Base-by-base conservation (phyloP, 2,113 vertebrate genomes). In the Orthochromis malagaraziensis region DNA sequence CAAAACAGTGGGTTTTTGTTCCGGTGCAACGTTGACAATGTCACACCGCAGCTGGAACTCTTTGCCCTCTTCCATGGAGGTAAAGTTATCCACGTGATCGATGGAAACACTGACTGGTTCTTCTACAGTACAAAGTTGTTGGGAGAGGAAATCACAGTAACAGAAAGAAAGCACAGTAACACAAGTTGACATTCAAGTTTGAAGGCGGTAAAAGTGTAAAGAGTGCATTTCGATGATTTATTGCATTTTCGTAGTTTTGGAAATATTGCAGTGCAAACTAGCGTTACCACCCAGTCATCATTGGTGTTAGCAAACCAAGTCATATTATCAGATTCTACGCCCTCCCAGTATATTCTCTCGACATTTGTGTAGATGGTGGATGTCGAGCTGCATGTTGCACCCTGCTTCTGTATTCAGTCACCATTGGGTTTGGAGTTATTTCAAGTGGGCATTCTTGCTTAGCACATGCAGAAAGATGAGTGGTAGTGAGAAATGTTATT, bases 11-110 rank as follows among this genome's bases (percentile, higher is more conserved):
- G 97, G 85, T 4, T 29, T 17, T 14, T 3, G 2, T 45, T 70
- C 86, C 2, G 97, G 97, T 3, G 91, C 95, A 0, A 96, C 93
- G 0, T 79, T 81, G 2, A 2, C 3, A 13, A 97, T 85, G 21
- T 94, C 86, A 93, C 97, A 98, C 79, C 4, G n/a, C 87, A 97
- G 88, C 26, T 87, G 47, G 65, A 96, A 63, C 54, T 77, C 21
- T 3, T 7, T 1, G 0, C 81, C 93, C 63, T 95, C 96, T 1
- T 35, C 35, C 82, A 89, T 11, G 21, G 93, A n/a, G n/a, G n/a
- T 92, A 3, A 1, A 1, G 26, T 90, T 57, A 14, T 10, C 5
- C 31, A 83, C 16, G 35, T 2, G 10, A 6, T 6, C 3, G 60
- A 97, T 82, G 80, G 86, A 88, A 21, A 96, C 93, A 10, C 9